phyloP scores from a whole-genome alignment of 2,113 vertebrate species.

The Tor tambroides region DNA sequence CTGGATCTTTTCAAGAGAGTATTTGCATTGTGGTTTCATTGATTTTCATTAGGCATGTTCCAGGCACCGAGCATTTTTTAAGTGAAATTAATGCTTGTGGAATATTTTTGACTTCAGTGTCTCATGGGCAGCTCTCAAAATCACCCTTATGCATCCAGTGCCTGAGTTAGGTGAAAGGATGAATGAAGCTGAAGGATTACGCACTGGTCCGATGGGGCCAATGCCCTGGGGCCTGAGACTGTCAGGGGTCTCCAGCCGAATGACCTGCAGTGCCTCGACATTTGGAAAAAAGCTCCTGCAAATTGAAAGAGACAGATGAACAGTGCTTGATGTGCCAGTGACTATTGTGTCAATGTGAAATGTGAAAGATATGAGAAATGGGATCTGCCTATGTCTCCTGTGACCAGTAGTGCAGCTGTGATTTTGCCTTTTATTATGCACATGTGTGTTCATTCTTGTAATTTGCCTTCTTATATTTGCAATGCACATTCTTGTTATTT shows the following conservation, averaged over 20 bases:
- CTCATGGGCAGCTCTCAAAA: background rate
- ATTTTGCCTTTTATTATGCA: background rate
- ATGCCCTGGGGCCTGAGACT: background rate
- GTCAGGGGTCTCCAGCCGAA: background rate
- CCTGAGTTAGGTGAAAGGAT: background rate
- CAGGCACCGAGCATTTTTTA: constrained; percentile 41
- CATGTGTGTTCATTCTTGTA: background rate
- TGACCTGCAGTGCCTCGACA: background rate
- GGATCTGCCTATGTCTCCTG: background rate
- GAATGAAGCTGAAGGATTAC: background rate
- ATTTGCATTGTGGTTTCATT: constrained; percentile 47
- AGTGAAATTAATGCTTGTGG: constrained; percentile 53
- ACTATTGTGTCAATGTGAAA: background rate
- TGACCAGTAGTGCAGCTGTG: background rate
- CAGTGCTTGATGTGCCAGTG: background rate
- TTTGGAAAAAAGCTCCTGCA: background rate
- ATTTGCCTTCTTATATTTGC: background rate
- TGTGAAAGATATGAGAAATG: constrained; percentile 14
- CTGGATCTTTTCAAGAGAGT: constrained; percentile 27
- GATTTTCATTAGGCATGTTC: constrained; percentile 54
- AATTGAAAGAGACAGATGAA: background rate
- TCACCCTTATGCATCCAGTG: background rate
- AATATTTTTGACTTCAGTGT: background rate
- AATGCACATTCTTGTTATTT: background rate
- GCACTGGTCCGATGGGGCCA: background rate